Evolutionary conservation across 2,797 vertebrate genomes (phyloP).

Genomic region (Oreonectes daqikongensis): DNA sequence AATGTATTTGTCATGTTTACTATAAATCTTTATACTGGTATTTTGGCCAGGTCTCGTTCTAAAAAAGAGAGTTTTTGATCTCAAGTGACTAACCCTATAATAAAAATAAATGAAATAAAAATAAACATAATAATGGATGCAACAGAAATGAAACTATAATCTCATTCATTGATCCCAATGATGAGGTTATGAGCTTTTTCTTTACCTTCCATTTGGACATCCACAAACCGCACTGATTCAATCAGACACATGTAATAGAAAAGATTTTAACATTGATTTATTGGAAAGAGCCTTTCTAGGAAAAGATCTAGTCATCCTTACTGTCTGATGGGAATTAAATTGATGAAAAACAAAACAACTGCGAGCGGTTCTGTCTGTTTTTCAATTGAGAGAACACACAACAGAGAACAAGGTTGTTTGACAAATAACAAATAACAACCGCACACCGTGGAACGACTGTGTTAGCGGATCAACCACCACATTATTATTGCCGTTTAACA

Average conservation of each 20-base stretch:
- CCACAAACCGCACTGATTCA: neutral
- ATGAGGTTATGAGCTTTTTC: neutral
- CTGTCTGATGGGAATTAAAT: neutral
- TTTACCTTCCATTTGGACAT: neutral
- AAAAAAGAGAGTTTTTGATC: too few relatives aligned
- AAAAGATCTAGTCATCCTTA: neutral
- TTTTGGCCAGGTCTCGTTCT: neutral
- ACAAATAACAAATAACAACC: conserved; percentile 10
- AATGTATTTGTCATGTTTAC: neutral
- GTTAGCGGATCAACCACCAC: conserved; percentile 5
- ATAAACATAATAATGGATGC: too few relatives aligned
- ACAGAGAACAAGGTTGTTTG: neutral
- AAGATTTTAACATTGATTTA: neutral
- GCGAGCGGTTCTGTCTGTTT: neutral
- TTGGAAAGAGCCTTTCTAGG: neutral
- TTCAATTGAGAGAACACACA: neutral
- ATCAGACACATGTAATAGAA: neutral
- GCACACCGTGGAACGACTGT: conserved; percentile 28
- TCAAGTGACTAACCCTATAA: too few relatives aligned
- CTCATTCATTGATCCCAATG: neutral
- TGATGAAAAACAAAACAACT: neutral
- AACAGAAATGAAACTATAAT: neutral
- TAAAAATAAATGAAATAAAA: too few relatives aligned
- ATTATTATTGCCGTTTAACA: conserved; percentile 58
- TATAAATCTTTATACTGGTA: neutral